Evolutionary conservation across 2,888 invertebrate genomes (phyloP), one percentile per base, ranked within the genome.

Genomic region (Pegoplata infirma): DNA sequence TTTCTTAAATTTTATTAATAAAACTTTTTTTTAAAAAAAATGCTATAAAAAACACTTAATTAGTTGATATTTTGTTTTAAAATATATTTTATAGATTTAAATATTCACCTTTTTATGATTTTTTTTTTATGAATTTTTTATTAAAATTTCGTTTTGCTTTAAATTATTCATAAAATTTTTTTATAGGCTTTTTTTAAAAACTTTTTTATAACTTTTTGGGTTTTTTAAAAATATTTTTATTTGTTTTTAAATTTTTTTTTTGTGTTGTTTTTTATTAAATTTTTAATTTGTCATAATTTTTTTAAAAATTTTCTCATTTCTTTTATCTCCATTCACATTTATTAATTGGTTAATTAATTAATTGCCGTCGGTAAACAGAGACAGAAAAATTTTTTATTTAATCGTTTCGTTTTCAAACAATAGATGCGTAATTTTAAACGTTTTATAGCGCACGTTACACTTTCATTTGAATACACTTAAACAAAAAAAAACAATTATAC

Each of bases 281-380:
- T 53, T 66, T 66, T 51, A 53, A 55, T 7, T 40, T 25, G 19
- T 55, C 23, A 5, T 21, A 47, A 64, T 64, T 64, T 67, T 46
- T 19, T 25, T 19, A n/a, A 25, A 12, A 12, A 46, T 56, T 67
- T 67, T 44, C n/a, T n/a, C n/a, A n/a, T n/a, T 51, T 40, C 46
- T 36, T 44, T 32, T 55, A 46, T 21, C 53, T 36, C 8, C 55
- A 53, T 74, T 73, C 17, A 17, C 25, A 7, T 46, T 25, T 61
- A 17, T 73, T 72, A 68, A 73, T 68, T 73, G 49, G 25, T 49
- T 66, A 72, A 68, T 68, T 16, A 49, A 56, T 56, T 67, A 75
- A 72, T 75, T 69, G 77, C 78, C 80, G 75, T 66, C 77, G 77
- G 79, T 46, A 72, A 40, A 28, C 46, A n/a, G n/a, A n/a, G n/a